Evolutionary conservation across 2,888 invertebrate species (phyloP).

Genomic region (Eupithecia pulchellata): DNA sequence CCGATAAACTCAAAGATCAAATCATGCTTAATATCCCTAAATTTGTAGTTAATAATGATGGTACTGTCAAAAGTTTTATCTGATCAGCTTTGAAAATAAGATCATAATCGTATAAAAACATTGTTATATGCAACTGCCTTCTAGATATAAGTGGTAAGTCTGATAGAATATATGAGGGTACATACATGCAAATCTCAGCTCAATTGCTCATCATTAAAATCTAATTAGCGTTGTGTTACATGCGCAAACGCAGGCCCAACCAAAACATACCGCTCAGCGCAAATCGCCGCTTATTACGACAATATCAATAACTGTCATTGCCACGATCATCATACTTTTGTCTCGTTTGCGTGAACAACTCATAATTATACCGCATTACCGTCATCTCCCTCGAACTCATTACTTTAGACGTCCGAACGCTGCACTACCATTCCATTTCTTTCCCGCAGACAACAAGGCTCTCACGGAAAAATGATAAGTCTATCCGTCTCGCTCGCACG

Average conservation of each 20-base stretch:
- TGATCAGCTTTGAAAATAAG: background rate
- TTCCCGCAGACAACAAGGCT: slow-evolving; percentile 67
- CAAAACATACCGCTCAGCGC: slow-evolving; percentile 60
- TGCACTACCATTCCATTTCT: slow-evolving; percentile 73
- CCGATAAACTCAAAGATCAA: too few relatives aligned
- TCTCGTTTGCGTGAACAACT: slow-evolving; percentile 79
- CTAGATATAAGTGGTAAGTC: background rate
- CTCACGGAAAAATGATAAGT: slow-evolving; percentile 53
- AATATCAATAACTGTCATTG: slow-evolving; percentile 83
- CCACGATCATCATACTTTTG: slow-evolving; percentile 78
- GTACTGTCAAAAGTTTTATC: too few relatives aligned
- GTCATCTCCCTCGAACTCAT: slow-evolving; percentile 80
- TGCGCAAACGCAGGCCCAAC: slow-evolving; percentile 59
- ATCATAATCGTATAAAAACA: background rate
- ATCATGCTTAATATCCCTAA: too few relatives aligned
- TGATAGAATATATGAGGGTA: background rate
- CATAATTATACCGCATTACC: slow-evolving; percentile 77
- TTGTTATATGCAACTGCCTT: background rate
- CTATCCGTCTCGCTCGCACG: slow-evolving; percentile 66
- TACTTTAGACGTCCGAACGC: slow-evolving; percentile 69
- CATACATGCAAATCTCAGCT: slow-evolving; percentile 45
- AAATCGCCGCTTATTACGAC: slow-evolving; percentile 73
- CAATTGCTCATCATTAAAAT: slow-evolving; percentile 71
- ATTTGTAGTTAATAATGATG: too few relatives aligned
- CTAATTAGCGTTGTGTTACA: slow-evolving; percentile 72